These are phyloP conservation scores for Unio pictorum DNA, from an alignment of 2,888 invertebrate species.

Conservation along the genomic window DNA sequence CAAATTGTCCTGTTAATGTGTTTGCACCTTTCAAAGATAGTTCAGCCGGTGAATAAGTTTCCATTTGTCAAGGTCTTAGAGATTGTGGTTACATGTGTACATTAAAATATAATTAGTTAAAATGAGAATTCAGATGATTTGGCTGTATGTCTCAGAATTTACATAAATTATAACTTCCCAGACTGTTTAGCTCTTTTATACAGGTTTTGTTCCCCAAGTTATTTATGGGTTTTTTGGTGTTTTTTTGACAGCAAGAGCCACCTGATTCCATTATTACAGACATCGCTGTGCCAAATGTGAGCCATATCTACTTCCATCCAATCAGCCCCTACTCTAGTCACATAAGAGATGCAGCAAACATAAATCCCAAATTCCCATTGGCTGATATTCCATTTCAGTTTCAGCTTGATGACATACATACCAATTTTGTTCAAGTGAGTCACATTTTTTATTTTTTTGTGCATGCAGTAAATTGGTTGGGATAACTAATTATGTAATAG, in stretches of 20 bases:
- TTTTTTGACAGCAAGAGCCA: conserved; percentile 76
- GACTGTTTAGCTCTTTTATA: neutral
- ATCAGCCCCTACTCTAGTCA: conserved; percentile 49
- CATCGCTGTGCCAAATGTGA: conserved; percentile 83
- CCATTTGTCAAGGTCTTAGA: too few species aligned
- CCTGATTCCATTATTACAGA: conserved; percentile 81
- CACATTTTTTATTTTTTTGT: too few species aligned
- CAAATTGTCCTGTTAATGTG: too few species aligned
- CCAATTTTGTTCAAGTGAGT: conserved; percentile 88
- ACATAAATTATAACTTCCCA: neutral
- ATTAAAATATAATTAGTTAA: too few species aligned
- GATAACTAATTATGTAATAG: too few species aligned
- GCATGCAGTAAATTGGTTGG: too few species aligned
- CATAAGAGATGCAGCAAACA: conserved; percentile 24
- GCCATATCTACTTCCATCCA: conserved; percentile 79
- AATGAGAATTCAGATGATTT: neutral
- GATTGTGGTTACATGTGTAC: too few species aligned
- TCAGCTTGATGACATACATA: conserved; percentile 84
- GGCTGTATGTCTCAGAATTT: neutral
- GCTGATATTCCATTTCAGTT: conserved; percentile 81
- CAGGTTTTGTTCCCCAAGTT: neutral
- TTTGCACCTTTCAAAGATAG: too few species aligned
- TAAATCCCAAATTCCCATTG: conserved; percentile 58
- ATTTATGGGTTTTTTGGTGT: neutral
- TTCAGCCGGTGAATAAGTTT: too few species aligned